Evolutionary conservation across 2,888 invertebrate genomes (phyloP).

Genomic region (Chymomyza amoena): DNA sequence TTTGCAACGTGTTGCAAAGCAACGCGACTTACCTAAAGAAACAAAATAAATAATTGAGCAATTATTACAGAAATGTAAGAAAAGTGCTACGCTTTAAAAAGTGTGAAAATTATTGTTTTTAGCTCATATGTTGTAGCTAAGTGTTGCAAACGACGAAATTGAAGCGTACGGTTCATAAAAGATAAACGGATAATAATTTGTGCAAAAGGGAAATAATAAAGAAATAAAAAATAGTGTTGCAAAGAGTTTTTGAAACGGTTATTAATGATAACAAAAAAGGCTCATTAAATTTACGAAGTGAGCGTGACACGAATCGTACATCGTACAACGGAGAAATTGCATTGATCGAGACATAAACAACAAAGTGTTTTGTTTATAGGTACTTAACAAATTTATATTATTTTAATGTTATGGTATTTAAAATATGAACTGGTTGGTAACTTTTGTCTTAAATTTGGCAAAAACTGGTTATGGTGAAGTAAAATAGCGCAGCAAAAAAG

Average conservation of each 20-base stretch:
- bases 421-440: too few species aligned
- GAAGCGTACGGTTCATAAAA: background rate
- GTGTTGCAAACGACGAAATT: background rate
- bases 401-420: too few species aligned
- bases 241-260: background rate
- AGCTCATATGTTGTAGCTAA: background rate
- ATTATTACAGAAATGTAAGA: constrained; percentile 50
- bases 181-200: background rate
- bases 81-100: constrained; percentile 22
- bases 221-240: background rate
- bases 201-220: background rate
- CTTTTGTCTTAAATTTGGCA: too few species aligned
- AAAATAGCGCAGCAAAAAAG: too few species aligned
- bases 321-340: background rate
- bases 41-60: constrained; percentile 49
- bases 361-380: background rate
- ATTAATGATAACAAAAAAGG: background rate
- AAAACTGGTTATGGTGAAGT: too few species aligned
- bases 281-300: background rate
- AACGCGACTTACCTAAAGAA: constrained; percentile 38
- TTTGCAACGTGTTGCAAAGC: constrained; percentile 32
- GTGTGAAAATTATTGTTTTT: constrained; percentile 9
- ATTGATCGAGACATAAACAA: too few species aligned
- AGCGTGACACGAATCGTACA: background rate
- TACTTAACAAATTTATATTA: background rate